Conservation (phyloP, 2,888 invertebrate species). For the Eubasilissa splendida region DNA sequence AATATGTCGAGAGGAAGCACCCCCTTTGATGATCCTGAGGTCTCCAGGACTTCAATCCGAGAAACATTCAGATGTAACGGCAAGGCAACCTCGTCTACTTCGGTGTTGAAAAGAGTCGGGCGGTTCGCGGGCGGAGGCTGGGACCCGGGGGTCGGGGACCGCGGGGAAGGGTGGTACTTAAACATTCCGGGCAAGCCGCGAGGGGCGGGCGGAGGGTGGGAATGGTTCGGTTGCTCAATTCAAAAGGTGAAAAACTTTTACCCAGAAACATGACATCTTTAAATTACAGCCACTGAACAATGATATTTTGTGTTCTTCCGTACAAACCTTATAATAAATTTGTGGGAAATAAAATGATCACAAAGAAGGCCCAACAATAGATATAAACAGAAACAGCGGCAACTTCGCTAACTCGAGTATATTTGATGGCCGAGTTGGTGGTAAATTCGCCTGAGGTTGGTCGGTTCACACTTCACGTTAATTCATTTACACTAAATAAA, state of each 20-base stretch:
- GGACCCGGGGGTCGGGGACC: not conserved
- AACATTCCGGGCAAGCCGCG: conserved; percentile 23
- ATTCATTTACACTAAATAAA: too few species aligned
- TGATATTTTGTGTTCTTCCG: not conserved
- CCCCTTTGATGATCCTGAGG: not conserved
- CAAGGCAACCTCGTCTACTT: conserved; percentile 8
- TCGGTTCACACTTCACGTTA: too few species aligned
- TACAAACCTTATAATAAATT: too few species aligned
- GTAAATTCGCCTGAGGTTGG: too few species aligned
- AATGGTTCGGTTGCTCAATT: conserved; percentile 19
- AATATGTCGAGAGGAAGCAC: not conserved
- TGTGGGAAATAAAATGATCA: too few species aligned
- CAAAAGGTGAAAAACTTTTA: conserved; percentile 25
- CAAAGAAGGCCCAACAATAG: too few species aligned
- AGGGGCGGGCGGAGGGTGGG: not conserved
- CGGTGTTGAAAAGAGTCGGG: conserved; percentile 9
- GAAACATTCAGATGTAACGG: conserved; percentile 20
- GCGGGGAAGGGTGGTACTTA: not conserved
- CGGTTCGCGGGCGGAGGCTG: not conserved
- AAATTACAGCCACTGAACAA: conserved; percentile 24
- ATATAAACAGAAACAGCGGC: too few species aligned
- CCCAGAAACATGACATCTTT: conserved; percentile 15
- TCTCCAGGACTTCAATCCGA: not conserved
- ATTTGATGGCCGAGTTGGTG: too few species aligned
- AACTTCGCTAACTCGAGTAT: too few species aligned